Evolutionary conservation across 2,888 invertebrate species (phyloP).

Genomic region (Lamproptera curius): DNA sequence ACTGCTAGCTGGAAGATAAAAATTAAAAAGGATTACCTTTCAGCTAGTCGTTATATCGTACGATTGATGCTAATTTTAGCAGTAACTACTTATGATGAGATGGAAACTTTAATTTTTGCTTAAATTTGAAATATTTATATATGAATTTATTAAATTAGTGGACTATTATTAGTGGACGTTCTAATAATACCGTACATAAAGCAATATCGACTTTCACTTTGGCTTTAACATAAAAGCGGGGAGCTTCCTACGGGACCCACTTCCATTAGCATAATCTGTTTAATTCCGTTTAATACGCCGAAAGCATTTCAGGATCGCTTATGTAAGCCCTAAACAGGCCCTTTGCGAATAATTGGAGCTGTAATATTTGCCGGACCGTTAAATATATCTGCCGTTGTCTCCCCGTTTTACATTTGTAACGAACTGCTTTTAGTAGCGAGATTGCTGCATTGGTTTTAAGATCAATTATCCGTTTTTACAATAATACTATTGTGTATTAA

Average conservation of each 20-base stretch:
- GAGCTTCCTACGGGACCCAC: neutral
- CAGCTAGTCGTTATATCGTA: no score
- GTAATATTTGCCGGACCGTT: neutral
- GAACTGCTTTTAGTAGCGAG: no score
- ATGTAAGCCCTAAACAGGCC: constrained; percentile 3
- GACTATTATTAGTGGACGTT: neutral
- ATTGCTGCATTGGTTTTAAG: no score
- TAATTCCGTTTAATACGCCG: constrained; percentile 11
- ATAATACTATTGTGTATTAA: no score
- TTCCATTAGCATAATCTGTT: constrained; percentile 13
- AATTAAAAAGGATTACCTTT: no score
- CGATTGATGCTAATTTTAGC: no score
- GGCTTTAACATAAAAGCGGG: constrained; percentile 8
- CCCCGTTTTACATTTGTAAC: neutral
- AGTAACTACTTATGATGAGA: no score
- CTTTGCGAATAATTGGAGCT: constrained; percentile 5
- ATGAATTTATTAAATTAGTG: no score
- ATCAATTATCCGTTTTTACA: no score
- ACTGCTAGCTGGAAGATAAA: no score
- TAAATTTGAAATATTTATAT: no score
- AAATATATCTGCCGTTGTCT: neutral
- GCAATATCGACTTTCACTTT: constrained; percentile 2
- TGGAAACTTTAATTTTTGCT: no score
- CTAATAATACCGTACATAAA: neutral
- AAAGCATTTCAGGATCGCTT: constrained; percentile 12